A percentile compares a stretch with the other conserved stretches of the same genome.
Conservation (phyloP, 2,888 invertebrate genomes). For the Harmothoe impar region DNA sequence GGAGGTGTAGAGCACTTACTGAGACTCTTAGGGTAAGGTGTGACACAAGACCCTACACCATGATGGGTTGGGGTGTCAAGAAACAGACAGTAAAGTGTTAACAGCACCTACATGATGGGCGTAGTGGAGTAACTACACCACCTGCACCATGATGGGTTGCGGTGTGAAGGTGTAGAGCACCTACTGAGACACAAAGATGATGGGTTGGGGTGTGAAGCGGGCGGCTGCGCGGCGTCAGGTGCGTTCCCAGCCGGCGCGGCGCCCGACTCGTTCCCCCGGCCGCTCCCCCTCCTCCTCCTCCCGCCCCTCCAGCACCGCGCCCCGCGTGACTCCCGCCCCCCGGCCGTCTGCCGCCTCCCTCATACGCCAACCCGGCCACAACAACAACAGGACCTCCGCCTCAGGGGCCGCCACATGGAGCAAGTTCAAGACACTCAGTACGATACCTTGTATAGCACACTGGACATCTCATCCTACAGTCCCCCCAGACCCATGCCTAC, state of each 20-base stretch:
- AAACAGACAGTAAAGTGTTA: too few relatives aligned
- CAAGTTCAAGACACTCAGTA: background rate
- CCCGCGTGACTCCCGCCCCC: background rate
- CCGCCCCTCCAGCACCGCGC: background rate
- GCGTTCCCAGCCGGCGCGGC: background rate
- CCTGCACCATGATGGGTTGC: too few relatives aligned
- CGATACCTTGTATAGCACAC: too few relatives aligned
- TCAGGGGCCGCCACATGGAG: background rate
- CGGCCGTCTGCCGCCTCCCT: background rate
- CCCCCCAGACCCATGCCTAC: too few relatives aligned
- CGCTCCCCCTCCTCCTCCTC: background rate
- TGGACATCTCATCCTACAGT: too few relatives aligned
- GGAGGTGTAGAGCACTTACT: too few relatives aligned
- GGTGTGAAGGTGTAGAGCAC: too few relatives aligned
- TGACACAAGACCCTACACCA: too few relatives aligned
- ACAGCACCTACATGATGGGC: too few relatives aligned
- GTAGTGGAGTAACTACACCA: too few relatives aligned
- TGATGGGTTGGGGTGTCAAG: conserved; percentile 36
- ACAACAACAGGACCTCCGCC: background rate
- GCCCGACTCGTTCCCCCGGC: background rate
- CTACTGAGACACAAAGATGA: too few relatives aligned
- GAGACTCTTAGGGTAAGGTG: too few relatives aligned
- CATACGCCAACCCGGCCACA: background rate
- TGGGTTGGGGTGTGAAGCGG: conserved; percentile 39
- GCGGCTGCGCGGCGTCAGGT: conserved; percentile 37